Conservation (phyloP, 2,113 vertebrate species). For the Varanus komodoensis region DNA sequence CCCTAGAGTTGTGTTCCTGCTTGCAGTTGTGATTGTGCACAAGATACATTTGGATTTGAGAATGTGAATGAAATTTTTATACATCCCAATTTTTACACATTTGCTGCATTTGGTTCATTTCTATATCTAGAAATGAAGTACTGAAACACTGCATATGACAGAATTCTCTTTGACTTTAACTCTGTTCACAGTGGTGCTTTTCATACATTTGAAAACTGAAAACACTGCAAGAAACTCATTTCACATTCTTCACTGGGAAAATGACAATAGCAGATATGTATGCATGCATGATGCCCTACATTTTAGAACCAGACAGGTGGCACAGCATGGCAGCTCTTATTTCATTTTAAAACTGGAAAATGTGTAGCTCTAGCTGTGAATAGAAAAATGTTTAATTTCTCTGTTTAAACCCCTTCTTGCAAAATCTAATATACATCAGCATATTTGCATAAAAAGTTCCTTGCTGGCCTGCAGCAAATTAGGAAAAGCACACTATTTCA, state of each 20-base stretch:
- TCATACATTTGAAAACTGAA: not conserved
- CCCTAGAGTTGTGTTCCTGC: too few relatives aligned
- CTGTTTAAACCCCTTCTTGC: not conserved
- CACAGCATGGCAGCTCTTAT: constrained; percentile 3
- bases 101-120: not conserved
- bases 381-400: constrained; percentile 28
- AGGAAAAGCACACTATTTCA: constrained; percentile 10
- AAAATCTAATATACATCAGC: constrained; percentile 34
- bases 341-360: constrained; percentile 33
- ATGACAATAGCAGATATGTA: not conserved
- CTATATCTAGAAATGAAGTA: constrained; percentile 35
- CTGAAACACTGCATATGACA: not conserved
- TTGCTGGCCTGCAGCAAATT: constrained; percentile 14
- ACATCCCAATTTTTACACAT: not conserved
- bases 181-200: constrained; percentile 7
- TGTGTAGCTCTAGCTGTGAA: not conserved
- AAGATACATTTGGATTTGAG: too few relatives aligned
- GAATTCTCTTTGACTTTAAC: constrained; percentile 28
- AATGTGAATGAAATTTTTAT: too few relatives aligned
- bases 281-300: not conserved
- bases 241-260: constrained; percentile 39
- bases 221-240: constrained; percentile 24
- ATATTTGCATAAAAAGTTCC: constrained; percentile 26
- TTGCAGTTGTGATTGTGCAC: too few relatives aligned
- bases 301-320: constrained; percentile 35